Percentiles rank a stretch among this genome's conserved stretches.
Conservation (phyloP, 1,140 invertebrate species). For the Pissodes strobi region DNA sequence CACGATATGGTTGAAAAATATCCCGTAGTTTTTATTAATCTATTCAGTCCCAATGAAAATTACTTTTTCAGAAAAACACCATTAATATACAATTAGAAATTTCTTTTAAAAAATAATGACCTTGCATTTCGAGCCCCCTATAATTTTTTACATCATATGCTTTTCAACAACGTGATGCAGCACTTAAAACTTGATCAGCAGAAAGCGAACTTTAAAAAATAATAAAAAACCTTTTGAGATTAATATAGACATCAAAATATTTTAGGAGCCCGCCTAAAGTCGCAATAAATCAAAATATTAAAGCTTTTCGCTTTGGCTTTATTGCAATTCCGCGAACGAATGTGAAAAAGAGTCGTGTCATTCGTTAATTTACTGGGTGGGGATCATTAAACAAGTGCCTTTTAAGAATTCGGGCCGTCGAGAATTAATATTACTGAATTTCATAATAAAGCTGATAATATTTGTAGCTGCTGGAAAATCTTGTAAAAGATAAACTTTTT, state of each 20-base stretch:
- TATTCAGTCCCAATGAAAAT: too few relatives aligned
- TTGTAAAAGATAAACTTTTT: too few relatives aligned
- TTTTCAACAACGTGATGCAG: slow-evolving; percentile 9
- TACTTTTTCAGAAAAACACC: too few relatives aligned
- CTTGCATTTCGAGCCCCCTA: slow-evolving; percentile 1
- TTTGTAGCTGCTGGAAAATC: too few relatives aligned
- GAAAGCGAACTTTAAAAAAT: neutral
- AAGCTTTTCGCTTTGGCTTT: neutral
- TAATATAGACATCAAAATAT: slow-evolving; percentile 26
- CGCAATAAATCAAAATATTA: slow-evolving; percentile 13
- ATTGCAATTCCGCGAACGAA: slow-evolving; percentile 9
- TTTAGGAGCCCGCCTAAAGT: slow-evolving; percentile 6
- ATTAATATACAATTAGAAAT: too few relatives aligned
- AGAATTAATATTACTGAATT: too few relatives aligned
- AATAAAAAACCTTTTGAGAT: slow-evolving; percentile 6
- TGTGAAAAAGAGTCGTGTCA: slow-evolving; percentile 12
- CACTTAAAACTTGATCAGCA: neutral
- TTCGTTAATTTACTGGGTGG: slow-evolving; percentile 12
- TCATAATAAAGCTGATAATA: too few relatives aligned
- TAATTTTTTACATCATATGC: neutral
- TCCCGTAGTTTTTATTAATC: too few relatives aligned
- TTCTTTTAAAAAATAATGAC: slow-evolving; percentile 15
- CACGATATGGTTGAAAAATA: too few relatives aligned
- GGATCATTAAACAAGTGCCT: too few relatives aligned
- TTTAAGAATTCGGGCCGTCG: too few relatives aligned